Evolutionary conservation across 2,888 invertebrate species (phyloP).

Genomic region (Pteria penguin): DNA sequence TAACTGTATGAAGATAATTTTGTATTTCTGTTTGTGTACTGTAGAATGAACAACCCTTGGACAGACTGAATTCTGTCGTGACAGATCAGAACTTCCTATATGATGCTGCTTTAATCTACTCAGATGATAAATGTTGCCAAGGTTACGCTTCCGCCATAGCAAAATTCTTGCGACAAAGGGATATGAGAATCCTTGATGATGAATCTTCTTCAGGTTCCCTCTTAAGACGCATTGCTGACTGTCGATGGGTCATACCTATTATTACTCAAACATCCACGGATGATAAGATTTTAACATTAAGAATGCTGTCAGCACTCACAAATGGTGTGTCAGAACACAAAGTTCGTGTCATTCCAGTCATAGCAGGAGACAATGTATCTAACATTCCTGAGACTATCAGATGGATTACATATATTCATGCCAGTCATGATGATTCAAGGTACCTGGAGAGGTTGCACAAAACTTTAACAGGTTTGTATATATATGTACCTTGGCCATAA

Average conservation of each 20-base stretch:
- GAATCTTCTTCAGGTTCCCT: not conserved
- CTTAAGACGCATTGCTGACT: not conserved
- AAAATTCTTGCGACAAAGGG: conserved; percentile 20
- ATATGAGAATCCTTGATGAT: conserved; percentile 16
- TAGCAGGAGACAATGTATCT: conserved; percentile 4
- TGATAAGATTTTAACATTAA: conserved; percentile 3
- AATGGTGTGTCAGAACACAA: conserved; percentile 18
- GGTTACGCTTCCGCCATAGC: conserved; percentile 17
- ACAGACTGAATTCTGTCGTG: conserved; percentile 2
- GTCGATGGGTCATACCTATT: conserved; percentile 49
- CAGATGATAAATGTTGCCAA: not conserved
- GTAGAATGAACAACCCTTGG: too few species aligned
- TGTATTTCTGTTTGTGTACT: too few species aligned
- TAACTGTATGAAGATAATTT: too few species aligned
- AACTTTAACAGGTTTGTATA: conserved; percentile 46
- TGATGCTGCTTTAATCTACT: conserved; percentile 29
- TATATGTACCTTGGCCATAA: too few species aligned
- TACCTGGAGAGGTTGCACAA: conserved; percentile 27
- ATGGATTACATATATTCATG: conserved; percentile 44
- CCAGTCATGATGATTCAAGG: conserved; percentile 2
- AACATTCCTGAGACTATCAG: conserved; percentile 38
- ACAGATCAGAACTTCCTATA: not conserved
- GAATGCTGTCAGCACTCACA: conserved; percentile 10
- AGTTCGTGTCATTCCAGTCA: conserved; percentile 38
- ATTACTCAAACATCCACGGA: conserved; percentile 34